Base-by-base conservation (phyloP, 1,140 invertebrate species). In the Aricia agestis region DNA sequence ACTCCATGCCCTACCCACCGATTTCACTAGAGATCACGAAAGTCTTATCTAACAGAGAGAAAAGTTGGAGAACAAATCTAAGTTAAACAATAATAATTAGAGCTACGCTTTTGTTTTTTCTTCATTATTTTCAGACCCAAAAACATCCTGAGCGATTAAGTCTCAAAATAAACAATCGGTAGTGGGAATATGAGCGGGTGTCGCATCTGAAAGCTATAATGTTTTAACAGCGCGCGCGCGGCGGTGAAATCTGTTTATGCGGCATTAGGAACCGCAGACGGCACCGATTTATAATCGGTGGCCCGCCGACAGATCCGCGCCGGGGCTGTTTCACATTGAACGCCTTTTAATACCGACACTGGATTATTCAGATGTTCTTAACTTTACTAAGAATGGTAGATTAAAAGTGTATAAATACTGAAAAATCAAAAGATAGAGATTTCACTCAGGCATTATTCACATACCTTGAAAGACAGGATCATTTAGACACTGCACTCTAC, bases 161-260 rank as follows among this genome's bases (percentile, higher is more conserved):
- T 52, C 11, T 52, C 13, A 52, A 52, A 52, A 52, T 52, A 52
- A 52, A 52, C 45, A 52, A 52, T 52, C 13, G 4, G 45, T 52
- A 9, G 5, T 4, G 10, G 45, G 10, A 13, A 45, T 9, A 45
- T 32, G 2, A 52, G 10, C 45, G 45, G 45, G 10, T 13, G 45
- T 52, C 13, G 45, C 66, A 67, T 67, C 18, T 42, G 66, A 42
- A 42, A 41, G 66, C 66, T 52, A 67, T 67, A n/a, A 67, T 67
- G 36, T 67, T 67, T 67, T 67, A 52, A 67, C 41, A 63, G 66
- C 9, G 41, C 66, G 36, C n/a, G 66, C 36, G 36, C 36, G 36
- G 36, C 41, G 17, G 13, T 67, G 36, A 63, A 59, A 59, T 67
- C 36, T 67, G 42, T 45, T 67, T 19, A 67, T 45, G 36, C 36